Percentiles rank a stretch among this genome's conserved stretches.
These are phyloP conservation scores for Tetraneura akinire DNA, from an alignment of 1,140 invertebrate genomes.

Conservation along the genomic window DNA sequence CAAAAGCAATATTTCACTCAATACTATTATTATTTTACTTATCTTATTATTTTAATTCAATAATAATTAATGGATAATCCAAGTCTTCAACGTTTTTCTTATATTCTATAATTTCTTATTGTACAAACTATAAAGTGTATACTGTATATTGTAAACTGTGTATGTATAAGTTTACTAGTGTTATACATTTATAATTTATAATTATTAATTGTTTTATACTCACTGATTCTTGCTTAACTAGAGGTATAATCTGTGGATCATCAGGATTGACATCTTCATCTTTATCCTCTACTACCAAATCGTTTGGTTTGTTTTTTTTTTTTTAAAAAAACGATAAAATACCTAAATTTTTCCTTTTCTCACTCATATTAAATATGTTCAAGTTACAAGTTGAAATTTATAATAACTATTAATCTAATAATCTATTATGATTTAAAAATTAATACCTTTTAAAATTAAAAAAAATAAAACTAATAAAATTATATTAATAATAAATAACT, in stretches of 20 bases:
- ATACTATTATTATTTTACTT: too few species aligned
- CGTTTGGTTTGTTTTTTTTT: conserved; percentile 13
- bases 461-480: too few species aligned
- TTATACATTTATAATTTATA: background rate
- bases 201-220: background rate
- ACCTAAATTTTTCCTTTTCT: background rate
- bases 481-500: too few species aligned
- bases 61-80: too few species aligned
- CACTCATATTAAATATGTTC: background rate
- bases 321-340: background rate
- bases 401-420: background rate
- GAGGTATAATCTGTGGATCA: conserved; percentile 4
- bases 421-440: background rate
- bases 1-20: too few species aligned
- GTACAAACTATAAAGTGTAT: too few species aligned
- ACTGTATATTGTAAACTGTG: too few species aligned
- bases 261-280: conserved; percentile 3
- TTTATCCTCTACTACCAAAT: background rate
- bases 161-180: too few species aligned
- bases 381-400: too few species aligned
- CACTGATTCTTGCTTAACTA: background rate
- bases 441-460: background rate
- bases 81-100: too few species aligned
- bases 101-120: too few species aligned
- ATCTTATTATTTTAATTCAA: too few species aligned